Evolutionary conservation across 2,888 invertebrate genomes (phyloP), one percentile per base, ranked within the genome.

Genomic region (Diogma glabrata): DNA sequence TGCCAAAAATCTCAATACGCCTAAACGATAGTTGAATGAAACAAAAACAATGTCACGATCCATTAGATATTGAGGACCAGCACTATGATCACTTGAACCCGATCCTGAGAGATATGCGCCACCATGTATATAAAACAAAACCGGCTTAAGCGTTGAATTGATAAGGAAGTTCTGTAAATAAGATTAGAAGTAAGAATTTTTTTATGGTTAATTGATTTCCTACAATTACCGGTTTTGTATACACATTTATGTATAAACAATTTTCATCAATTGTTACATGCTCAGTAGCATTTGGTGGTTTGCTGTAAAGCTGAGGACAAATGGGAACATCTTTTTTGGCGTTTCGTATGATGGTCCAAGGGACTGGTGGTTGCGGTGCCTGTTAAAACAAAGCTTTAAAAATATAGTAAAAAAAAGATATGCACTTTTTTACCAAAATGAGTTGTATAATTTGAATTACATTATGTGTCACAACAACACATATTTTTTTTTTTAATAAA

Each of bases 291-390:
- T n/a, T n/a, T n/a, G n/a, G n/a, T n/a, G n/a, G n/a, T n/a, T n/a
- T n/a, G n/a, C n/a, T n/a, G n/a, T n/a, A n/a, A 83, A 83, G 61
- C 46, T 66, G 64, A 0, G 64, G 63, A 46, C 73, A 73, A 2
- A 67, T 55, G 5, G 67, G 62, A 17, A 70, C 70, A 57, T 72
- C 72, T 23, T 61, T 51, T 0, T 69, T 65, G 2, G 70, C 74
- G 51, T 71, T 64, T 9, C 68, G 22, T 40, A 40, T 19, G 12
- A 19, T n/a, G 22, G 2, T 4, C 40, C 40, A 40, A 6, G 40
- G 4, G 59, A 59, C 58, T 0, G 63, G 58, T 7, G 64, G 62
- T 24, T 56, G 50, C 1, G 69, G 62, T 53, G 58, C 59, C 64
- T 66, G 14, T n/a, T n/a, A n/a, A n/a, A n/a, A n/a, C n/a, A n/a